Evolutionary conservation across 1,140 invertebrate genomes (phyloP).

Genomic region (Drosophila elegans): DNA sequence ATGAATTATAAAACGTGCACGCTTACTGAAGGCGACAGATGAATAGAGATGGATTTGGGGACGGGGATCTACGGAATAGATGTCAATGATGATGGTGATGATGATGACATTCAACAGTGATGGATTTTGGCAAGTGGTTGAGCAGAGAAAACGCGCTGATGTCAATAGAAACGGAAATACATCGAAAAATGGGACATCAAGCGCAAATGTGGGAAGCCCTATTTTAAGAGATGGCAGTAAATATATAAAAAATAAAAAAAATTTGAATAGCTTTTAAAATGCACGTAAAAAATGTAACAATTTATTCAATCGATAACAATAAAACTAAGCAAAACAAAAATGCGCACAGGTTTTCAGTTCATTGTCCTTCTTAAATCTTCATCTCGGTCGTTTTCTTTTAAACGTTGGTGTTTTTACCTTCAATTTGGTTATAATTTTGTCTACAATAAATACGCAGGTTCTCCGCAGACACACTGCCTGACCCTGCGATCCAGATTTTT

Average conservation of each 20-base stretch:
- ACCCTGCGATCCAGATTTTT: constrained; percentile 1
- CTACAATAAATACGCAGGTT: background rate
- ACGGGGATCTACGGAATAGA: constrained; percentile 2
- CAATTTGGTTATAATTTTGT: background rate
- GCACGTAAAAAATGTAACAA: background rate
- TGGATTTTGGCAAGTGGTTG: constrained; percentile 28
- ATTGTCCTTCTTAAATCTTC: constrained; percentile 2
- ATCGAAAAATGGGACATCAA: background rate
- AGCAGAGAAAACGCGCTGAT: background rate
- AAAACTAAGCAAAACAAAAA: constrained; percentile 5
- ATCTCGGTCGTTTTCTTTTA: background rate
- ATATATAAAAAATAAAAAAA: too few species aligned
- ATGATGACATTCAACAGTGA: constrained; percentile 43
- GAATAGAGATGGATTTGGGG: constrained; percentile 21
- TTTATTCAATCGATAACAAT: constrained; percentile 25
- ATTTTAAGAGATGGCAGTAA: background rate
- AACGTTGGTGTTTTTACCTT: background rate
- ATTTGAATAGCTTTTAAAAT: background rate
- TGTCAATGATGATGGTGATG: constrained; percentile 45
- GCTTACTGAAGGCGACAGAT: constrained; percentile 34
- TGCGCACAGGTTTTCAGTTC: constrained; percentile 6
- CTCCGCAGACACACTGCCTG: constrained; percentile 42
- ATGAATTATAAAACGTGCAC: constrained; percentile 54
- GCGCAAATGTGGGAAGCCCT: background rate
- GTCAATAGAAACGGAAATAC: constrained; percentile 10